Conservation (phyloP, 2,113 vertebrate species). For the Monarcha castaneiventris region DNA sequence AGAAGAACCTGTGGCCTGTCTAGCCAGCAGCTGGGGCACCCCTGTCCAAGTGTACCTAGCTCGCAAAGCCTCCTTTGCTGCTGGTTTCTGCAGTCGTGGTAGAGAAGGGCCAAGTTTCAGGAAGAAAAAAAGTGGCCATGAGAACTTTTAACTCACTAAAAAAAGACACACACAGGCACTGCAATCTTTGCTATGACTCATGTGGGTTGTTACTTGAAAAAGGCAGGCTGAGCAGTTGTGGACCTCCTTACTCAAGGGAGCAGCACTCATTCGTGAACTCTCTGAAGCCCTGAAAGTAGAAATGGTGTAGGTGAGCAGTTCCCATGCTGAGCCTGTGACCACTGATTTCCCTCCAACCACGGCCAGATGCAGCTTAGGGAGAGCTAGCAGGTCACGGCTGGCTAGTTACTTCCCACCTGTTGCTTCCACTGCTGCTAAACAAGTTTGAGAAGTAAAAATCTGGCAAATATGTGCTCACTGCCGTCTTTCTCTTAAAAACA, state of each 20-base stretch:
- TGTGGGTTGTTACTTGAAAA: neutral
- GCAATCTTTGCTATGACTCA: slow-evolving; percentile 53
- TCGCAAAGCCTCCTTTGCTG: neutral
- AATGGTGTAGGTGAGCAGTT: neutral
- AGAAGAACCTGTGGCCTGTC: neutral
- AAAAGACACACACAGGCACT: neutral
- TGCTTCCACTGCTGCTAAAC: neutral
- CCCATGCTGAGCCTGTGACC: neutral
- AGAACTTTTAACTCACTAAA: slow-evolving; percentile 42
- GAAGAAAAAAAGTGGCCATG: neutral
- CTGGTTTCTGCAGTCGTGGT: neutral
- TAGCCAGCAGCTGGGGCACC: neutral
- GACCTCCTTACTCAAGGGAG: slow-evolving; percentile 23
- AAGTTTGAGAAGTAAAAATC: neutral
- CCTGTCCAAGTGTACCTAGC: neutral
- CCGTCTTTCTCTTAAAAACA: neutral
- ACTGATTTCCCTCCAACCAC: neutral
- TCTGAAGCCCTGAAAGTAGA: slow-evolving; percentile 26
- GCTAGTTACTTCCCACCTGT: neutral
- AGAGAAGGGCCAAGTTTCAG: slow-evolving; percentile 20
- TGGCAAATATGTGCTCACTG: neutral
- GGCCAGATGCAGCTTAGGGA: neutral
- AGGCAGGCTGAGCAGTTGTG: neutral
- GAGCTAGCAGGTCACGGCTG: neutral
- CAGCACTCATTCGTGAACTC: neutral